phyloP scores from a whole-genome alignment of 2,113 vertebrate genomes.

The Leucoraja erinaceus region DNA sequence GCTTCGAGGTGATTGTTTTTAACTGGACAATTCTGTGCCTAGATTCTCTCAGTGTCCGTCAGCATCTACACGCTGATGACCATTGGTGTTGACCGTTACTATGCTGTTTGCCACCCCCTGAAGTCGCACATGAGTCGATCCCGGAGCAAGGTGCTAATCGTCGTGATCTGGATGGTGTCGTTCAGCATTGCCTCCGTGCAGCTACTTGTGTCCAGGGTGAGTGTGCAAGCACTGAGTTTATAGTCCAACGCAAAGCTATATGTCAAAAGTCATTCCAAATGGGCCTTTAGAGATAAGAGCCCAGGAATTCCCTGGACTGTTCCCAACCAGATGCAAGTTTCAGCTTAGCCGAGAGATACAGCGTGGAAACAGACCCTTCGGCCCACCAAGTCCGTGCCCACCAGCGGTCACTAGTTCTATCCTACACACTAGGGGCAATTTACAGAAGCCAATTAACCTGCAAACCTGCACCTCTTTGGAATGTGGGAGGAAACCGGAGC shows the following conservation, averaged over 20 bases:
- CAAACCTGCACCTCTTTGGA: too few species aligned
- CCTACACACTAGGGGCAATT: too few species aligned
- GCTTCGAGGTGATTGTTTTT: not conserved
- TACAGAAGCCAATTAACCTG: too few species aligned
- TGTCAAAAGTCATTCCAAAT: not conserved
- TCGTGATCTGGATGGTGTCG: constrained; percentile 33
- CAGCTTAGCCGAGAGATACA: too few species aligned
- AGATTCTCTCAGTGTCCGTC: constrained; percentile 38
- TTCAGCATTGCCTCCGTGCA: constrained; percentile 35
- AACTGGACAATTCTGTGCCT: not conserved
- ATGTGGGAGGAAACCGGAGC: too few species aligned
- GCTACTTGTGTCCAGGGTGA: constrained; percentile 27
- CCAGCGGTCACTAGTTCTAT: too few species aligned
- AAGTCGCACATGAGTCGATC: constrained; percentile 31
- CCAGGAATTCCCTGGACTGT: not conserved
- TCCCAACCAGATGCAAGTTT: not conserved
- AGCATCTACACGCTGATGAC: constrained; percentile 39
- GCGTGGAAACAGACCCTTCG: too few species aligned
- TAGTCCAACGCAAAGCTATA: not conserved
- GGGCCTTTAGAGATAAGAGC: not conserved
- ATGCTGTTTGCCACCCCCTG: constrained; percentile 38
- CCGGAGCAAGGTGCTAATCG: constrained; percentile 33
- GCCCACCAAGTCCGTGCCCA: too few species aligned
- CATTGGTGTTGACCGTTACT: constrained; percentile 37
- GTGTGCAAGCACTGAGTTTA: not conserved